Percentiles rank a stretch among this genome's conserved stretches.
Conservation (phyloP, 2,797 vertebrate species). For the Pygocentrus nattereri region DNA sequence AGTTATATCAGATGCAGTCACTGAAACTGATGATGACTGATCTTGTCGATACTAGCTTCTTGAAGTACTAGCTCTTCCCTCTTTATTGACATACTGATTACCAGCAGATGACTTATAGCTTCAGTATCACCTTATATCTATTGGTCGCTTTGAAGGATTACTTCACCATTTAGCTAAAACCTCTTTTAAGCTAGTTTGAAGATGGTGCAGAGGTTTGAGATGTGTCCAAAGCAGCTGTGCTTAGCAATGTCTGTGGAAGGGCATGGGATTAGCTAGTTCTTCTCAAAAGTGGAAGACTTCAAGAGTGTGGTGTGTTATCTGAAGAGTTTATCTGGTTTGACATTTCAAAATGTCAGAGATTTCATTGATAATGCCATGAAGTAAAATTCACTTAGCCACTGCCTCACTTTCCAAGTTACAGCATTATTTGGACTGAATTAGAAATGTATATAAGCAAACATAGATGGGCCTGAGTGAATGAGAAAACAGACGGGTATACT, state of each 20-base stretch:
- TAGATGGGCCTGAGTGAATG: no score
- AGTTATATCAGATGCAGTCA: background rate
- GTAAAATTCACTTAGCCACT: no score
- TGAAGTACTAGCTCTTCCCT: background rate
- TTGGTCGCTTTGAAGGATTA: background rate
- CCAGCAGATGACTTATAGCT: slow-evolving; percentile 9
- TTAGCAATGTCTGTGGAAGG: background rate
- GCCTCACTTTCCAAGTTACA: no score
- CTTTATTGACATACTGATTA: slow-evolving; percentile 11
- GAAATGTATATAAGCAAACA: no score
- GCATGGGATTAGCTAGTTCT: background rate
- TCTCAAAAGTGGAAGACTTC: background rate
- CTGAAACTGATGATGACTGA: background rate
- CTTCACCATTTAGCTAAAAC: background rate
- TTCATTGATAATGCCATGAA: background rate
- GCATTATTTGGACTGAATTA: no score
- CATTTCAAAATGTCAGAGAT: background rate
- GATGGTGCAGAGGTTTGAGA: background rate
- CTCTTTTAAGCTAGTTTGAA: background rate
- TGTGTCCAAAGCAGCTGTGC: background rate
- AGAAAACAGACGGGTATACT: no score
- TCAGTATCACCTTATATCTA: background rate
- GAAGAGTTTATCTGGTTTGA: background rate
- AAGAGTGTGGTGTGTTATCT: background rate
- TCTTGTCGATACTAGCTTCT: background rate